Conservation (phyloP, 2,888 invertebrate genomes). For the Colletes collaris region DNA sequence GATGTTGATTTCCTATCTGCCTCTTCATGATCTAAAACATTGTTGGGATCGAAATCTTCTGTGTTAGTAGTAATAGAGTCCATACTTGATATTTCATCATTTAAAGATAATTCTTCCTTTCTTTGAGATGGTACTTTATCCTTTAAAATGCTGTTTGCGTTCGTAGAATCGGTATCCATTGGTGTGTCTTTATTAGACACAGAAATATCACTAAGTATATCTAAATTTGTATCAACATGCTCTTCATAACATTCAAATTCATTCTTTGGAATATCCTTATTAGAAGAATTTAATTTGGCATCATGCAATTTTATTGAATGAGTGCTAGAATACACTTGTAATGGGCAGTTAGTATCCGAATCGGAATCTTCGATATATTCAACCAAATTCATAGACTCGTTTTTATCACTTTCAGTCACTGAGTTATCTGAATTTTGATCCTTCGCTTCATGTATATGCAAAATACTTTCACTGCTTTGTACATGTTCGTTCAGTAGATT, state of each 20-base stretch:
- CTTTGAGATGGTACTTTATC: neutral
- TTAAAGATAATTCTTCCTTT: neutral
- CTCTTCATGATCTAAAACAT: constrained; percentile 19
- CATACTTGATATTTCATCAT: neutral
- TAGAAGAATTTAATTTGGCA: constrained; percentile 40
- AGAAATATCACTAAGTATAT: constrained; percentile 9
- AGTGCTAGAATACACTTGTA: constrained; percentile 73
- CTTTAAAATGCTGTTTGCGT: neutral
- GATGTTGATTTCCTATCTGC: constrained; percentile 53
- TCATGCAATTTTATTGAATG: constrained; percentile 63
- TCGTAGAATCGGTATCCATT: neutral
- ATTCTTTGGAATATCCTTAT: neutral
- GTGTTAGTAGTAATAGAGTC: neutral
- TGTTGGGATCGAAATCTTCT: constrained; percentile 15
- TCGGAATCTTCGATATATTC: constrained; percentile 70
- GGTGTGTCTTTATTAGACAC: neutral
- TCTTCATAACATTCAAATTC: constrained; percentile 4
- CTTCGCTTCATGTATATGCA: constrained; percentile 7
- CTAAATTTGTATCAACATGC: neutral
- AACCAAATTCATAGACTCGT: constrained; percentile 25
- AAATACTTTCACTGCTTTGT: neutral
- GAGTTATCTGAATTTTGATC: constrained; percentile 25
- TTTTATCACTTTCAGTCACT: constrained; percentile 34
- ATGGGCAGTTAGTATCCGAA: constrained; percentile 69
- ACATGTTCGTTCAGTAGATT: constrained; percentile 47